Conservation (phyloP, 2,113 vertebrate species). For the Oryzias curvinotus region DNA sequence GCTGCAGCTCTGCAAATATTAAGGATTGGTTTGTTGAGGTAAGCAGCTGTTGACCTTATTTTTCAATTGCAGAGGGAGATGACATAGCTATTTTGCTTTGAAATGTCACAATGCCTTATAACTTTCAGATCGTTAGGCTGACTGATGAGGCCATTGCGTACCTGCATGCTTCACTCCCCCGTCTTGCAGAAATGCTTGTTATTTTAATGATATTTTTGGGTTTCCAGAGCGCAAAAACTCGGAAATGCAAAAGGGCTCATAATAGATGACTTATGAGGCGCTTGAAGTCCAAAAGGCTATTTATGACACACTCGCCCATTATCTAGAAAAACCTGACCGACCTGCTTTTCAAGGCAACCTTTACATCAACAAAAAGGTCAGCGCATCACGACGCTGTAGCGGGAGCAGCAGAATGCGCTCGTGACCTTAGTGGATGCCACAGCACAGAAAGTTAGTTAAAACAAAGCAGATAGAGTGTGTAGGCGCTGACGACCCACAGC, state of each 20-base stretch:
- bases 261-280: slow-evolving; percentile 22
- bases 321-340: slow-evolving; percentile 30
- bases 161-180: background rate
- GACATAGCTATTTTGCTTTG: slow-evolving; percentile 14
- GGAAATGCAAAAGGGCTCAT: slow-evolving; percentile 8
- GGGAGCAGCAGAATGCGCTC: slow-evolving; percentile 22
- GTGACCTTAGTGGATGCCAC: slow-evolving; percentile 19
- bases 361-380: slow-evolving; percentile 55
- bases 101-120: slow-evolving; percentile 18
- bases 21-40: background rate
- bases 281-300: slow-evolving; percentile 27
- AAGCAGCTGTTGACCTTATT: slow-evolving; percentile 11
- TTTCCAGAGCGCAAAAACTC: slow-evolving; percentile 2
- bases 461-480: background rate
- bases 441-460: slow-evolving; percentile 17
- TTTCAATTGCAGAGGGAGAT: slow-evolving; percentile 11
- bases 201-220: slow-evolving; percentile 3
- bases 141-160: slow-evolving; percentile 19
- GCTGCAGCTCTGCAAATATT: slow-evolving; percentile 2
- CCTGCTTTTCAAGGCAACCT: slow-evolving; percentile 40
- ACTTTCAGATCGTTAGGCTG: slow-evolving; percentile 18
- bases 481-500: background rate
- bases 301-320: slow-evolving; percentile 30
- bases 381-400: slow-evolving; percentile 1
- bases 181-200: background rate